Percentiles rank a stretch among this genome's conserved stretches.
Evolutionary conservation across 2,888 invertebrate species (phyloP).

Genomic region (Lingula anatina): DNA sequence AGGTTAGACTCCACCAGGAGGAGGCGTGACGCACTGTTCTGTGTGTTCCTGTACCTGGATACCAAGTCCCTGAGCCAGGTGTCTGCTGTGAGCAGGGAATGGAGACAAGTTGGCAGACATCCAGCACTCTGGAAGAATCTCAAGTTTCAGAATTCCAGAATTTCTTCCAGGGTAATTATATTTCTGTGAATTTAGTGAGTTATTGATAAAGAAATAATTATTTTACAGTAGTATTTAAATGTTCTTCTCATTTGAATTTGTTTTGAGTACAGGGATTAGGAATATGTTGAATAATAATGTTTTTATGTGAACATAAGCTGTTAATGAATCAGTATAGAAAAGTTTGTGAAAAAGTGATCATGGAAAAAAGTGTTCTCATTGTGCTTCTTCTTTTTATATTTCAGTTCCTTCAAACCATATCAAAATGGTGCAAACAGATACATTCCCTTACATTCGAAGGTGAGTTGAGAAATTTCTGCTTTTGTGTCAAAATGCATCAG

Average conservation of each 20-base stretch:
- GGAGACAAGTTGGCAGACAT: slow-evolving; percentile 37
- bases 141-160: slow-evolving; percentile 21
- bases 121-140: slow-evolving; percentile 40
- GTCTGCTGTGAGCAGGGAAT: slow-evolving; percentile 38
- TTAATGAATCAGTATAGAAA: background rate
- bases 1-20: slow-evolving; percentile 12
- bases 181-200: background rate
- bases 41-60: slow-evolving; percentile 36
- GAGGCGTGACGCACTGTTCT: slow-evolving; percentile 25
- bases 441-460: slow-evolving; percentile 26
- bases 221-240: too few species aligned
- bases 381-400: slow-evolving; percentile 13
- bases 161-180: slow-evolving; percentile 26
- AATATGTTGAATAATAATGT: background rate
- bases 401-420: slow-evolving; percentile 25
- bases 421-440: slow-evolving; percentile 27
- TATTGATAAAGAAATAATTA: background rate
- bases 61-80: slow-evolving; percentile 23
- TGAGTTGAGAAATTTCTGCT: slow-evolving; percentile 9
- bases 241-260: background rate
- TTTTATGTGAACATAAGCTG: background rate
- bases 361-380: too few species aligned
- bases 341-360: background rate
- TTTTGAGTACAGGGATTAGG: slow-evolving; percentile 2
- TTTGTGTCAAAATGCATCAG: slow-evolving; percentile 1